A percentile compares a stretch with the other conserved stretches of the same genome.
Evolutionary conservation across 2,113 vertebrate species (phyloP).

Genomic region (Chloropsis cyanopogon): DNA sequence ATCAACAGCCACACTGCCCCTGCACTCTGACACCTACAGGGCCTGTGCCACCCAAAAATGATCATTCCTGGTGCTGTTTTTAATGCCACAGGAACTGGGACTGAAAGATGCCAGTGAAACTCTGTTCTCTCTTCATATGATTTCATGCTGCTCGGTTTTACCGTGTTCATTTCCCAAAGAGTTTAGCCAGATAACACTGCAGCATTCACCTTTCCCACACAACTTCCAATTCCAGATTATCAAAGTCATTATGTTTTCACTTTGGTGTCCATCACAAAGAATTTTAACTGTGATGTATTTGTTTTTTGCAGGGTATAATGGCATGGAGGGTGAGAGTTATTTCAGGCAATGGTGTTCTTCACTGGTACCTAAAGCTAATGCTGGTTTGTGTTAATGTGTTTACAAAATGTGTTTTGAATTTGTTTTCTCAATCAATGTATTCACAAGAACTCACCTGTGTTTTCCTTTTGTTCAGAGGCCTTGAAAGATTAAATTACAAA

Average conservation of each 20-base stretch:
- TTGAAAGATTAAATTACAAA: slow-evolving; percentile 20
- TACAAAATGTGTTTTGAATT: background rate
- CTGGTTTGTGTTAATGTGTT: background rate
- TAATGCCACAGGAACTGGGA: background rate
- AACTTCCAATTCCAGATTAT: background rate
- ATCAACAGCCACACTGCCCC: background rate
- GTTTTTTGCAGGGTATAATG: background rate
- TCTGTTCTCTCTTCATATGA: background rate
- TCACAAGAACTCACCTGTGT: background rate
- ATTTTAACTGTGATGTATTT: background rate
- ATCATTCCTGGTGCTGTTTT: background rate
- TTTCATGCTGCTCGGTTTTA: background rate
- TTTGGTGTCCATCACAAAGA: background rate
- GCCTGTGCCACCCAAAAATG: background rate
- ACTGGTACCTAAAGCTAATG: background rate
- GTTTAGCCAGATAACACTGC: background rate
- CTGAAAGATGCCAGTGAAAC: background rate
- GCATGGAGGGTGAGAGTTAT: background rate
- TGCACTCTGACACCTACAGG: background rate
- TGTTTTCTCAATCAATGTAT: slow-evolving; percentile 13
- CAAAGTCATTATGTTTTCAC: background rate
- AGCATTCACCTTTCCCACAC: background rate
- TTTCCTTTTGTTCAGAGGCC: background rate
- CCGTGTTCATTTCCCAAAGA: background rate
- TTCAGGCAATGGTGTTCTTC: background rate